These are phyloP conservation scores for Rhynchotus rufescens DNA, from an alignment of 2,797 vertebrate species.

Conservation along the genomic window DNA sequence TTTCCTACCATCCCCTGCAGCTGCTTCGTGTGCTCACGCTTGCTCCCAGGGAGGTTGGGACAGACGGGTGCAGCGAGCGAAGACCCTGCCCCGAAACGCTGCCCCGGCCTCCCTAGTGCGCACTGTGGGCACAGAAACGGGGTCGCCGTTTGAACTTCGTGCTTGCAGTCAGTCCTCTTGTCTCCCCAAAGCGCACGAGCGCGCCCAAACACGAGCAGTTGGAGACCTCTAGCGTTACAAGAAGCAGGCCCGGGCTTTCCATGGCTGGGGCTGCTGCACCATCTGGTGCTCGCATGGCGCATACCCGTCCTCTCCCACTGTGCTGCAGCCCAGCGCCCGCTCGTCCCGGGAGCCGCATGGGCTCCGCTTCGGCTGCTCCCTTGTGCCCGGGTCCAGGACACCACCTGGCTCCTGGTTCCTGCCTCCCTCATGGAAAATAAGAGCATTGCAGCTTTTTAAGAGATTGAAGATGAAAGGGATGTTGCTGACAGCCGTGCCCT, in stretches of 20 bases:
- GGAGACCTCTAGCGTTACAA: conserved; percentile 37
- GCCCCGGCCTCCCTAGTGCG: conserved; percentile 36
- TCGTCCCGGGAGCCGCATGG: too few relatives aligned
- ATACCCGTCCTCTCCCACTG: neutral
- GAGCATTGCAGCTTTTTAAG: neutral
- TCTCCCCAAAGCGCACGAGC: neutral
- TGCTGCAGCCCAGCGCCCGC: too few relatives aligned
- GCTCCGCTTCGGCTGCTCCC: neutral
- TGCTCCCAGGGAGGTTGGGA: conserved; percentile 47
- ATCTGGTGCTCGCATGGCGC: conserved; percentile 15
- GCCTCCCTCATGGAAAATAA: neutral
- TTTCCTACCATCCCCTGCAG: conserved; percentile 32
- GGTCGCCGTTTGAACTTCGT: conserved; percentile 45
- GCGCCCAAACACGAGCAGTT: neutral
- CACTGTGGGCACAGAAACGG: conserved; percentile 13
- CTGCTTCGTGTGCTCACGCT: conserved; percentile 63
- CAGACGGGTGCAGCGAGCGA: conserved; percentile 29
- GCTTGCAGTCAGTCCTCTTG: neutral
- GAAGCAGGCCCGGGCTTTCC: neutral
- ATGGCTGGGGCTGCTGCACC: conserved; percentile 49
- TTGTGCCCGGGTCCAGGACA: too few relatives aligned
- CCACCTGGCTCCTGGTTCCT: neutral
- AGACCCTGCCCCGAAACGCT: conserved; percentile 14
- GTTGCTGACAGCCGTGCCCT: neutral
- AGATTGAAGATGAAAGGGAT: neutral